Conservation (phyloP, 2,888 invertebrate genomes). For the Cryptocephalus moraei region DNA sequence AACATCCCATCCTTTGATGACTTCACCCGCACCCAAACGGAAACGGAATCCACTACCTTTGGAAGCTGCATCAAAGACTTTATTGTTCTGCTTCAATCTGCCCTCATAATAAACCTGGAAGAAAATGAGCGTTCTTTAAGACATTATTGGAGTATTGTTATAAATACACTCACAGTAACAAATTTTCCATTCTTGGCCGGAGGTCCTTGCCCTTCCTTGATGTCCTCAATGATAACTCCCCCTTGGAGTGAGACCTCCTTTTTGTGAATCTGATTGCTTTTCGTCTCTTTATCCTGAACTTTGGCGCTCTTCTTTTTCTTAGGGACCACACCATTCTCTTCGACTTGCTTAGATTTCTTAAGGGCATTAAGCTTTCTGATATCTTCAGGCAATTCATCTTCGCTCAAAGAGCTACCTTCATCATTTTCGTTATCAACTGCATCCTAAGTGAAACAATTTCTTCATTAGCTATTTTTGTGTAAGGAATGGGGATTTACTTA, state of each 20-base stretch:
- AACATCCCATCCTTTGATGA: constrained; percentile 85
- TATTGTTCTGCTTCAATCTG: constrained; percentile 69
- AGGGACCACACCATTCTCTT: constrained; percentile 13
- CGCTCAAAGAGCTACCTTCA: no score
- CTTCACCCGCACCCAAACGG: constrained; percentile 71
- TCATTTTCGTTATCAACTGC: no score
- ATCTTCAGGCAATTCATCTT: constrained; percentile 10
- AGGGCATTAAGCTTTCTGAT: constrained; percentile 21
- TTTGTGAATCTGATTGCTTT: constrained; percentile 15
- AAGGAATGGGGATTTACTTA: neutral
- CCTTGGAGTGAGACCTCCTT: constrained; percentile 52
- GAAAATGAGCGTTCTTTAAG: neutral
- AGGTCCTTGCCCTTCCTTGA: constrained; percentile 66
- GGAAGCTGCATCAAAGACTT: constrained; percentile 70
- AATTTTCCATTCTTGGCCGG: constrained; percentile 70
- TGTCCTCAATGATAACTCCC: constrained; percentile 74
- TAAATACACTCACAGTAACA: constrained; percentile 39
- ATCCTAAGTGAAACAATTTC: no score
- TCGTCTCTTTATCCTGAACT: constrained; percentile 9
- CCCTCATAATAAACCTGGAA: constrained; percentile 74
- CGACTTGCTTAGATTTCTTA: constrained; percentile 31
- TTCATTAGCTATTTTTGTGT: no score
- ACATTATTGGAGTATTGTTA: neutral
- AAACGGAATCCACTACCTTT: constrained; percentile 81
- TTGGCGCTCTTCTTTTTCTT: constrained; percentile 11